These are phyloP conservation scores for Temnothorax curvispinosus DNA, from an alignment of 1,140 invertebrate genomes.

Conservation along the genomic window DNA sequence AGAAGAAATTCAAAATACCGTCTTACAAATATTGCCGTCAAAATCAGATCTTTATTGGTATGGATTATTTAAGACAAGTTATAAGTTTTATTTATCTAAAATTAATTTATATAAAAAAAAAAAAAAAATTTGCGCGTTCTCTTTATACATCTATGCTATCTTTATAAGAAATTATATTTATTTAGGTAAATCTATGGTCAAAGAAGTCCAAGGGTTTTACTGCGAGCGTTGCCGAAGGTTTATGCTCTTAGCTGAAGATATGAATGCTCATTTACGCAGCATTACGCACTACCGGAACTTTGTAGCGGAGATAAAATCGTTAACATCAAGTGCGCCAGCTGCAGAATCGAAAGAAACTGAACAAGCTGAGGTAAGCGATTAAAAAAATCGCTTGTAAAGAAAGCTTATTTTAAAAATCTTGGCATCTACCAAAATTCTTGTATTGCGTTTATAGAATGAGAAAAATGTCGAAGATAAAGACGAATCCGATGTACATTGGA, in stretches of 20 bases:
- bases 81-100: neutral
- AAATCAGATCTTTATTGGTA: constrained; percentile 81
- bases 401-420: neutral
- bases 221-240: constrained; percentile 84
- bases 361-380: constrained; percentile 63
- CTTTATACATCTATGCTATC: neutral
- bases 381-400: neutral
- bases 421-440: neutral
- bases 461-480: constrained; percentile 65
- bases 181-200: constrained; percentile 83
- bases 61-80: constrained; percentile 10
- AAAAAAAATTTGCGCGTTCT: neutral
- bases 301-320: constrained; percentile 81
- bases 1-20: constrained; percentile 81
- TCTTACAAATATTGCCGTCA: constrained; percentile 82
- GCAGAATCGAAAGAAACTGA: constrained; percentile 69
- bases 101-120: neutral
- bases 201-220: constrained; percentile 82
- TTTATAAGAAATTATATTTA: neutral
- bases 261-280: constrained; percentile 82
- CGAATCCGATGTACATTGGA: constrained; percentile 76
- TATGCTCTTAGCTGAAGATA: constrained; percentile 82
- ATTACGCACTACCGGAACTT: constrained; percentile 84
- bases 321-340: constrained; percentile 56
- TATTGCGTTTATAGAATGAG: constrained; percentile 44